Conservation (phyloP, 2,113 vertebrate species). For the Perca schrenkii region DNA sequence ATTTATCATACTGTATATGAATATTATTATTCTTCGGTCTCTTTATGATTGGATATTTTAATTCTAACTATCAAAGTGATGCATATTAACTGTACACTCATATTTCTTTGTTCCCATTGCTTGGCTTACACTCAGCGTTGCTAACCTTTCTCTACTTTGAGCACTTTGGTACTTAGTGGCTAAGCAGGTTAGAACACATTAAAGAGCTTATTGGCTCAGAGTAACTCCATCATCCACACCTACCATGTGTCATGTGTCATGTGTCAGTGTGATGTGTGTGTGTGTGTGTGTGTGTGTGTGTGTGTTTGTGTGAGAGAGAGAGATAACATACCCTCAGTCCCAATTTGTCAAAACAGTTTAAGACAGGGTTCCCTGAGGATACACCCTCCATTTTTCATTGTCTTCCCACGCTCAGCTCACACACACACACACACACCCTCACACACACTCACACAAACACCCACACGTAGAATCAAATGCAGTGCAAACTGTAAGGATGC, state of each 20-base stretch:
- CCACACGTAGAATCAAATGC: constrained; percentile 15
- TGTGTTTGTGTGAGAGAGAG: constrained; percentile 20
- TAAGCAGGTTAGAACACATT: constrained; percentile 56
- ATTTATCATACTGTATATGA: neutral
- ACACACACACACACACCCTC: constrained; percentile 20
- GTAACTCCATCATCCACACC: constrained; percentile 68
- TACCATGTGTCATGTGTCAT: constrained; percentile 56
- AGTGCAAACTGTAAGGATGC: neutral
- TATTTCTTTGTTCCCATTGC: constrained; percentile 59
- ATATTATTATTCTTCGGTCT: neutral
- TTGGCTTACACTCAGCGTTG: neutral
- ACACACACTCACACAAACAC: neutral
- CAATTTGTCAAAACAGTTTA: constrained; percentile 65
- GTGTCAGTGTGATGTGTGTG: constrained; percentile 56
- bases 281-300: constrained; percentile 22
- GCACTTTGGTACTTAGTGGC: constrained; percentile 38
- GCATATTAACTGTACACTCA: neutral
- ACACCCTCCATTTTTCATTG: constrained; percentile 71
- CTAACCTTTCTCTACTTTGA: constrained; percentile 57
- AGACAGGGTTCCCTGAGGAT: constrained; percentile 66
- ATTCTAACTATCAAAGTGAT: neutral
- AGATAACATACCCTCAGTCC: constrained; percentile 47
- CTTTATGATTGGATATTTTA: neutral
- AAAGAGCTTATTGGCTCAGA: constrained; percentile 61
- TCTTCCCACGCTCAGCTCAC: constrained; percentile 56